Conservation (phyloP, 2,113 vertebrate genomes). For the Mesoclemmys tuberculata region DNA sequence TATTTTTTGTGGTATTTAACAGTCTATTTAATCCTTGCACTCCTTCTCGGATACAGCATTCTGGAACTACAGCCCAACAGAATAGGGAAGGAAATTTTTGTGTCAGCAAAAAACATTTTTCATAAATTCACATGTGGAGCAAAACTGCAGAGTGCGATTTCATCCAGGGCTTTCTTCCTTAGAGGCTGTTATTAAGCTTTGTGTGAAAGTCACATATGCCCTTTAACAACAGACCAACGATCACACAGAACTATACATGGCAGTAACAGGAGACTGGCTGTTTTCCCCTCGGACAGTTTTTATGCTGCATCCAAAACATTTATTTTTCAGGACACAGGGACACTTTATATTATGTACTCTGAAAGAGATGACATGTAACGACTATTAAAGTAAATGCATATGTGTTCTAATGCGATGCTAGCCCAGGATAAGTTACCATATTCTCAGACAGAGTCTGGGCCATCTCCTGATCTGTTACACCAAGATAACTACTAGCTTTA, state of each 20-base stretch:
- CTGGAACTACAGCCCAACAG: neutral
- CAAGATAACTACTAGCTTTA: neutral
- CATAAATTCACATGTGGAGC: neutral
- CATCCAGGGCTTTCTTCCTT: neutral
- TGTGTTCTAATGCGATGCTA: neutral
- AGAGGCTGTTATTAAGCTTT: neutral
- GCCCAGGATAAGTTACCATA: neutral
- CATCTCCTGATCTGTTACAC: accelerated
- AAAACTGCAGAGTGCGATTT: neutral
- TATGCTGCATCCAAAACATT: neutral
- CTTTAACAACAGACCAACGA: neutral
- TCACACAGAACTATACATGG: neutral
- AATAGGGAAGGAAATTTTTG: constrained; percentile 26
- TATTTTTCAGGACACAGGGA: neutral
- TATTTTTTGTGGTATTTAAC: neutral
- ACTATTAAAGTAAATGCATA: neutral
- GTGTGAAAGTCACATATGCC: neutral
- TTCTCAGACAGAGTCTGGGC: neutral
- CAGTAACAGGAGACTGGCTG: neutral
- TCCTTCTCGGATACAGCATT: neutral
- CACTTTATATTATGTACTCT: neutral
- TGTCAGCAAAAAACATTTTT: constrained; percentile 2
- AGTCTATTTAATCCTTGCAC: neutral
- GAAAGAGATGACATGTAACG: neutral
- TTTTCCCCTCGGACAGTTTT: neutral